Evolutionary conservation across 1,140 invertebrate genomes (phyloP).

Genomic region (Drusus annulatus): DNA sequence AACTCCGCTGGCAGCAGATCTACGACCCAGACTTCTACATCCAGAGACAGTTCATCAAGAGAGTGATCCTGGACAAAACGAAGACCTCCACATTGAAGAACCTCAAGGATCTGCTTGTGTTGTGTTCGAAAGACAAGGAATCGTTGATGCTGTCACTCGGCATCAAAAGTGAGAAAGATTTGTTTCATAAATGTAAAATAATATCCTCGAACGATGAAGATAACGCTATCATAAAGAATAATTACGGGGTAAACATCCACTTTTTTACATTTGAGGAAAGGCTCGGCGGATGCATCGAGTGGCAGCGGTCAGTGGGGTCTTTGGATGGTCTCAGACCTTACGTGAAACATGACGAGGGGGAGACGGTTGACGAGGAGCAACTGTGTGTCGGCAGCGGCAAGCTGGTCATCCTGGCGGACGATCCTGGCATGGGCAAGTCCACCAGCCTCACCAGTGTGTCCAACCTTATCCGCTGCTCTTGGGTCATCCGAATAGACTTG

Average conservation of each 20-base stretch:
- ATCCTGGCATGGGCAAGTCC: conserved; percentile 23
- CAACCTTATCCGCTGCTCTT: not conserved
- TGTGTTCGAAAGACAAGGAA: not conserved
- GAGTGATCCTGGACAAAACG: not conserved
- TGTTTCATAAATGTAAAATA: not conserved
- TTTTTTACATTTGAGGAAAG: not conserved
- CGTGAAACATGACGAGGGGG: not conserved
- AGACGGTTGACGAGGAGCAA: not conserved
- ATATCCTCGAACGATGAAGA: not conserved
- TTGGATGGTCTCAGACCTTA: not conserved
- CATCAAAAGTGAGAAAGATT: not conserved
- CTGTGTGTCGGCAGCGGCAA: not conserved
- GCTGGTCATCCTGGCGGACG: not conserved
- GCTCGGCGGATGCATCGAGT: not conserved
- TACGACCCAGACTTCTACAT: conserved; percentile 1
- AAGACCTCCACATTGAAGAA: not conserved
- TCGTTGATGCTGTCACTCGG: not conserved
- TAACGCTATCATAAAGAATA: not conserved
- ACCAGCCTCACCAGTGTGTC: not conserved
- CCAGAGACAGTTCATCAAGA: not conserved
- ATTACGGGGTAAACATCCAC: not conserved
- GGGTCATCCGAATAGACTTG: not conserved
- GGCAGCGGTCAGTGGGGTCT: not conserved
- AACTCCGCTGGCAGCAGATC: not conserved
- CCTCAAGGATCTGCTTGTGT: not conserved